phyloP scores from a whole-genome alignment of 2,113 vertebrate genomes.

The Cebus imitator region DNA sequence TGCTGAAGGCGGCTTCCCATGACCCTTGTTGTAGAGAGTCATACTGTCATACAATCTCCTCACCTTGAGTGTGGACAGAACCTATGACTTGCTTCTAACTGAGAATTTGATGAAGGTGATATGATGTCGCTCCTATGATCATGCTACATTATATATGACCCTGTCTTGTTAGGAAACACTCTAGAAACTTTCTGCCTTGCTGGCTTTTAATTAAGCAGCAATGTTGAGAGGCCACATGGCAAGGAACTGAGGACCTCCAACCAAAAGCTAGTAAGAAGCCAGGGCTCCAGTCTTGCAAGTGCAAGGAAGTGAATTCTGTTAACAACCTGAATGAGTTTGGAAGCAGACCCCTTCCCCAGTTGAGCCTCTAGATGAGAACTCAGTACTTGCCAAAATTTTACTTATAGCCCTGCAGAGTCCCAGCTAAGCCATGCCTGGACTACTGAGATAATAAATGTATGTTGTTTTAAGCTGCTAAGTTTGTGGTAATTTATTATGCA shows the following conservation, averaged over 20 bases:
- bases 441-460: background rate
- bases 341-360: background rate
- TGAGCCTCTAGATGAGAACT: background rate
- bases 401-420: background rate
- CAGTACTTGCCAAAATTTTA: background rate
- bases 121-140: background rate
- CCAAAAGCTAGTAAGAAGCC: background rate
- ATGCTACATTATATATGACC: background rate
- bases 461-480: background rate
- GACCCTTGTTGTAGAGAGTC: background rate
- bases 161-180: background rate
- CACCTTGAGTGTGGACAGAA: background rate
- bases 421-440: background rate
- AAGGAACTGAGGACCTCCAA: background rate
- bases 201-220: background rate
- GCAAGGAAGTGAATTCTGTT: background rate
- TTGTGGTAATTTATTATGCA: background rate
- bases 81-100: background rate
- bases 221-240: background rate
- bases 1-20: background rate
- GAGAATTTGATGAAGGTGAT: background rate
- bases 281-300: background rate
- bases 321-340: background rate
- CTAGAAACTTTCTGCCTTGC: background rate
- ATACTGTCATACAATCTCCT: background rate